These are phyloP conservation scores for Lacanobia wlatinum DNA, from an alignment of 2,888 invertebrate species.

Conservation along the genomic window DNA sequence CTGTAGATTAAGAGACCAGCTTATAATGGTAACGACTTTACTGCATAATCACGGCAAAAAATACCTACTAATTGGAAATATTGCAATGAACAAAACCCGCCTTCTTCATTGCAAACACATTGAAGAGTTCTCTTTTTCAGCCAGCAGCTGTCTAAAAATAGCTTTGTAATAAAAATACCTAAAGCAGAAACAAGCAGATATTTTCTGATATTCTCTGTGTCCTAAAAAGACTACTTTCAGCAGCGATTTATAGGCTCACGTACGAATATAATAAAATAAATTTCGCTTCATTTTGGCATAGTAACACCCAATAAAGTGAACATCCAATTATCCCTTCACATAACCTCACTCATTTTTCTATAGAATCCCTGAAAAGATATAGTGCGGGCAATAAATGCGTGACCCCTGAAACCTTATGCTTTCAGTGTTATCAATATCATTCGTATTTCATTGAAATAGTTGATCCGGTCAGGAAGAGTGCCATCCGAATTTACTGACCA, in stretches of 20 bases:
- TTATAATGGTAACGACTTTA: too few relatives aligned
- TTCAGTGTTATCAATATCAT: conserved; percentile 75
- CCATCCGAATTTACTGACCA: conserved; percentile 77
- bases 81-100: too few relatives aligned
- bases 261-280: conserved; percentile 10
- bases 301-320: conserved; percentile 30
- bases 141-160: too few relatives aligned
- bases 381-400: conserved; percentile 44
- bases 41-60: too few relatives aligned
- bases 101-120: too few relatives aligned
- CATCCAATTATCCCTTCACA: conserved; percentile 48
- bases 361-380: conserved; percentile 41
- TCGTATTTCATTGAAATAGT: conserved; percentile 80
- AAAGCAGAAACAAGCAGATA: too few relatives aligned
- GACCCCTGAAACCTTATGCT: conserved; percentile 63
- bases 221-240: background rate
- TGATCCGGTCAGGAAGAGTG: conserved; percentile 71
- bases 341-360: conserved; percentile 37
- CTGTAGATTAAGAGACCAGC: too few relatives aligned
- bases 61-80: too few relatives aligned
- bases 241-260: background rate
- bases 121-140: too few relatives aligned
- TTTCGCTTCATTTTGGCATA: conserved; percentile 5
- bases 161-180: too few relatives aligned
- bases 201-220: background rate